Evolutionary conservation across 2,888 invertebrate genomes (phyloP), one percentile per base, ranked within the genome.

Genomic region (Incurvaria masculella): DNA sequence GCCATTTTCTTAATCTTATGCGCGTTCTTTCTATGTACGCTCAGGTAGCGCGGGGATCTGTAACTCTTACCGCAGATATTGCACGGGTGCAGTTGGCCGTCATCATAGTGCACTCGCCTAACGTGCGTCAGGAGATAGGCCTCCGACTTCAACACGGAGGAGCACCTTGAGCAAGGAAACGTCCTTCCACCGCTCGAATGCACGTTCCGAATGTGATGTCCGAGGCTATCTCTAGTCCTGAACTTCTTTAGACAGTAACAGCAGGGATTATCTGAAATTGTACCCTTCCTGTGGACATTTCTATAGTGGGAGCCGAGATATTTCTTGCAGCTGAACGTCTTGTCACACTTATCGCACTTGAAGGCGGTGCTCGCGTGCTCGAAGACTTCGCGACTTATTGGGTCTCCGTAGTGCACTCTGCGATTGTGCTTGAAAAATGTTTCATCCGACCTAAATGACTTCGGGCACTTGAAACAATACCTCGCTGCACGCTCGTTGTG

Each of bases 31-130:
- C 55, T 58, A 51, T 64, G 65, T 10, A 63, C 43, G 3, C 44
- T 55, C n/a, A 66, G 48, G 48, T 64, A 62, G 18, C 63, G 52
- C 0, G 57, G 56, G 0, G 63, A 63, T 27, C 52, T 59, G 21
- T 61, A 66, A 3, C 42, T 53, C 46, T 63, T 66, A 0, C 55
- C 53, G 42, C 66, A 66, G 14, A 58, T 44, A 11, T 55, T 50
- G 53, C 65, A 64, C 4, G n/a, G 44, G 45, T 64, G 56, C 14
- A 49, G 33, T 5, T 58, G 57, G 0, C 62, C 64, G 46, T 62
- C 62, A 23, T 56, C 46, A 33, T 57, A 59, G 45, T 65, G 65
- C 2, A 63, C 59, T 27, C 64, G 50, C 1, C 21, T 47, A 46
- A 62, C 56, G 47, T 65, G 65, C 0, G 55, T 21, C 1, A 44